These are phyloP conservation scores for Popillia japonica DNA, from an alignment of 1,140 invertebrate genomes.

Conservation along the genomic window DNA sequence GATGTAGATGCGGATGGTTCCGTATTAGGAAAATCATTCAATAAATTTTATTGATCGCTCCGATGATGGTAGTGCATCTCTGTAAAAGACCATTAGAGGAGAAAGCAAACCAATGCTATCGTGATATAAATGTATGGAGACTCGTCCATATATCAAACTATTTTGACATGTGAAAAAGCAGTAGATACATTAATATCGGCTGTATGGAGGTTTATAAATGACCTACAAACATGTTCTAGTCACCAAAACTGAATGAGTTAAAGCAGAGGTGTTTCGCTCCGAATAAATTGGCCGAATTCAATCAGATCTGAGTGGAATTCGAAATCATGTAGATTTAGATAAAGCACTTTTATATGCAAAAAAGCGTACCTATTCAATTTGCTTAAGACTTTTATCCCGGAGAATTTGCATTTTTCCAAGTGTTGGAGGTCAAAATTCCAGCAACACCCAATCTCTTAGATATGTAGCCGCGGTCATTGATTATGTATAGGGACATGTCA, in stretches of 20 bases:
- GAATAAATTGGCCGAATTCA: not conserved
- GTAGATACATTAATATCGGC: constrained; percentile 50
- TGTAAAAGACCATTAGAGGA: constrained; percentile 49
- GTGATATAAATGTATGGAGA: constrained; percentile 47
- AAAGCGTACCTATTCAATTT: not conserved
- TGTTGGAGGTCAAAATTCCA: too few relatives aligned
- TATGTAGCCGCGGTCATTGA: not conserved
- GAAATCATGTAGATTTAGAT: not conserved
- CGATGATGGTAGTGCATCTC: constrained; percentile 40
- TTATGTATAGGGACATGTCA: not conserved
- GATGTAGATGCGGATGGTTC: too few relatives aligned
- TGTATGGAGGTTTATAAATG: constrained; percentile 50
- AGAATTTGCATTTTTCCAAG: too few relatives aligned
- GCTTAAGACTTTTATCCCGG: too few relatives aligned
- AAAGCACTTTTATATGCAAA: constrained; percentile 7
- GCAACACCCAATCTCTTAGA: too few relatives aligned
- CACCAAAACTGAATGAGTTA: constrained; percentile 46
- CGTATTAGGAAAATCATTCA: not conserved
- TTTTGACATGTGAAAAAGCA: constrained; percentile 55
- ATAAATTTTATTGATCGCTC: constrained; percentile 43
- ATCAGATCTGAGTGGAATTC: not conserved
- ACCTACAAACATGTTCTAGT: constrained; percentile 45
- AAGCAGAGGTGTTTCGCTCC: not conserved
- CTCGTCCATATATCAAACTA: constrained; percentile 51
- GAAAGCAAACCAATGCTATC: constrained; percentile 45